Evolutionary conservation across 2,113 vertebrate genomes (phyloP).

Genomic region (Halichoeres trimaculatus): DNA sequence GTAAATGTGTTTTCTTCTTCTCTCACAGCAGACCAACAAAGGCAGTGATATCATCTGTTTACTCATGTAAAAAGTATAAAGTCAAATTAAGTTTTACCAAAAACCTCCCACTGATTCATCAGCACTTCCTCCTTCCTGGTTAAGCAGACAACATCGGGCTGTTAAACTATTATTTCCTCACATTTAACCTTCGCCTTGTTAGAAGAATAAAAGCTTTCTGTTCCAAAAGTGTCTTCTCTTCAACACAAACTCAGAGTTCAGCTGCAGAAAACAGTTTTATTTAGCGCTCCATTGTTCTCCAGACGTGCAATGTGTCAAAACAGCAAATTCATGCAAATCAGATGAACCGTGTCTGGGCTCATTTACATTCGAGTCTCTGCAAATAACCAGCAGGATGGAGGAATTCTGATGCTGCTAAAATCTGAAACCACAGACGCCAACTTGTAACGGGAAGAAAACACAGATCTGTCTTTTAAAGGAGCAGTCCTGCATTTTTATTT

Average conservation of each 20-base stretch:
- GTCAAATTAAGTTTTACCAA: neutral
- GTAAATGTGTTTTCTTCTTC: neutral
- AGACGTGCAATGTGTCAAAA: neutral
- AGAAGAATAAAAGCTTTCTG: neutral
- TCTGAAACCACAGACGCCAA: neutral
- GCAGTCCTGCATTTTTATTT: too few relatives aligned
- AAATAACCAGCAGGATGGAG: neutral
- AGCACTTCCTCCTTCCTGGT: neutral
- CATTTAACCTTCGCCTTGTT: neutral
- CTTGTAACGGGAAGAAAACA: too few relatives aligned
- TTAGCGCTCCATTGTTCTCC: neutral
- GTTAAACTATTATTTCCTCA: neutral
- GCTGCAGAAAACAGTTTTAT: neutral
- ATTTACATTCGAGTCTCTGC: neutral
- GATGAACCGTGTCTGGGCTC: neutral
- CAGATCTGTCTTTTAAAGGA: too few relatives aligned
- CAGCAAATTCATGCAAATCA: constrained; percentile 4
- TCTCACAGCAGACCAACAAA: neutral
- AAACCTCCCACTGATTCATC: neutral
- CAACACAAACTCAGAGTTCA: neutral
- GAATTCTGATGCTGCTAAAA: neutral
- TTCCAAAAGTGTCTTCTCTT: neutral
- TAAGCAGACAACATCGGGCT: neutral
- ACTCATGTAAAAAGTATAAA: neutral
- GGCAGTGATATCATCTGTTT: neutral